Percentiles rank a stretch among this genome's conserved stretches.
Evolutionary conservation across 2,888 invertebrate genomes (phyloP).

Genomic region (Falcaria lacertinaria): DNA sequence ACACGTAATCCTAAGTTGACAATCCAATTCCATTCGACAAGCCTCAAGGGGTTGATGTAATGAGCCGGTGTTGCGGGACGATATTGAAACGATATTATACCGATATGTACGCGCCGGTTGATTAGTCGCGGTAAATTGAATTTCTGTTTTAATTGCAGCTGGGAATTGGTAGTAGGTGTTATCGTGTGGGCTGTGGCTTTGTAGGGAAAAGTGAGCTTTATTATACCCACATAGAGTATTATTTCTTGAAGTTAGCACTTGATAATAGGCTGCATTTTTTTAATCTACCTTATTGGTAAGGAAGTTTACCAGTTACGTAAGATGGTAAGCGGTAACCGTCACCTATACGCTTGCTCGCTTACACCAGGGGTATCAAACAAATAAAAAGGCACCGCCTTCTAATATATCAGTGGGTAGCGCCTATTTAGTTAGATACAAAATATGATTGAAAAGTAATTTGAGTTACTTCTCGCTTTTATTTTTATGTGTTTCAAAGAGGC

Average conservation of each 20-base stretch:
- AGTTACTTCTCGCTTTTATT: too few relatives aligned
- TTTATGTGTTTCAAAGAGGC: too few relatives aligned
- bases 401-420: too few relatives aligned
- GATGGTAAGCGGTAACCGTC: too few relatives aligned
- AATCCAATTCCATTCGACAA: slow-evolving; percentile 40
- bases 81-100: slow-evolving; percentile 5
- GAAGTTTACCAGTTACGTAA: too few relatives aligned
- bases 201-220: background rate
- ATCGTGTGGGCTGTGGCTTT: background rate
- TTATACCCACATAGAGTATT: background rate
- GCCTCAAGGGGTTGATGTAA: slow-evolving; percentile 22
- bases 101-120: background rate
- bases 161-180: background rate
- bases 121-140: background rate
- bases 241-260: background rate
- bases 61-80: slow-evolving; percentile 1
- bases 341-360: too few relatives aligned
- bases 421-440: too few relatives aligned
- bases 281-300: too few relatives aligned
- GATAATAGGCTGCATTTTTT: too few relatives aligned
- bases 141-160: background rate
- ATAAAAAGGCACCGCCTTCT: too few relatives aligned
- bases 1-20: slow-evolving; percentile 33
- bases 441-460: too few relatives aligned
- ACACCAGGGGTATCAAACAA: too few relatives aligned